These are phyloP conservation scores for Hydraecia micacea DNA, from an alignment of 2,888 invertebrate species.

Conservation along the genomic window DNA sequence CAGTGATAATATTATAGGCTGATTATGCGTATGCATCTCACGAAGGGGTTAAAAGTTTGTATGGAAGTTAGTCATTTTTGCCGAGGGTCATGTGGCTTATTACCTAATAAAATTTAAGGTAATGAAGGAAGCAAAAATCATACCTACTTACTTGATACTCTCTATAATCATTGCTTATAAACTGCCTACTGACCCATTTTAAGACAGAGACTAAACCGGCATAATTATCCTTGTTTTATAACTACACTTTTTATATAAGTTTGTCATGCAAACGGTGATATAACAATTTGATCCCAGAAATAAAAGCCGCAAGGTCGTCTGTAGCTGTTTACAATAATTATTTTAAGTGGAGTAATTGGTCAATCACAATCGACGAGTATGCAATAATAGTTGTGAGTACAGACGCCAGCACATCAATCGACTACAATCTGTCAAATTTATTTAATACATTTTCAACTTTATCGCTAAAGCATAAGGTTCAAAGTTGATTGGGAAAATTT, in stretches of 20 bases:
- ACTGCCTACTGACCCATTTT: not conserved
- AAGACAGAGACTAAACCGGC: not conserved
- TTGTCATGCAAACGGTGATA: constrained; percentile 4
- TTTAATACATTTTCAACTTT: too few relatives aligned
- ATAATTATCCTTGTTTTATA: not conserved
- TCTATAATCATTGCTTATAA: not conserved
- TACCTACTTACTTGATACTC: not conserved
- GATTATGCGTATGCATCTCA: not conserved
- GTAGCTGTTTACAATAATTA: constrained; percentile 19
- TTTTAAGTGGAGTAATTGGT: constrained; percentile 32
- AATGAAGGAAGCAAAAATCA: not conserved
- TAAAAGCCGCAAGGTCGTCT: constrained; percentile 25
- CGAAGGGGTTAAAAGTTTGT: too few relatives aligned
- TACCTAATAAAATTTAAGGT: not conserved
- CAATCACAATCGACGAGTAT: constrained; percentile 32
- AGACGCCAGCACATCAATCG: too few relatives aligned
- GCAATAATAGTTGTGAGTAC: constrained; percentile 1
- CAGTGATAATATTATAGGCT: too few relatives aligned
- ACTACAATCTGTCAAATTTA: too few relatives aligned
- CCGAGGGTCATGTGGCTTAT: not conserved
- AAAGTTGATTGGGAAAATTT: too few relatives aligned
- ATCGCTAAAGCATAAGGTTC: too few relatives aligned
- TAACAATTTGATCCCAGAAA: constrained; percentile 30
- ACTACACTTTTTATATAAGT: constrained; percentile 2
- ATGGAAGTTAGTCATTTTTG: not conserved